Evolutionary conservation across 2,797 vertebrate genomes (phyloP), one percentile per base, ranked within the genome.

Genomic region (Pristis pectinata): DNA sequence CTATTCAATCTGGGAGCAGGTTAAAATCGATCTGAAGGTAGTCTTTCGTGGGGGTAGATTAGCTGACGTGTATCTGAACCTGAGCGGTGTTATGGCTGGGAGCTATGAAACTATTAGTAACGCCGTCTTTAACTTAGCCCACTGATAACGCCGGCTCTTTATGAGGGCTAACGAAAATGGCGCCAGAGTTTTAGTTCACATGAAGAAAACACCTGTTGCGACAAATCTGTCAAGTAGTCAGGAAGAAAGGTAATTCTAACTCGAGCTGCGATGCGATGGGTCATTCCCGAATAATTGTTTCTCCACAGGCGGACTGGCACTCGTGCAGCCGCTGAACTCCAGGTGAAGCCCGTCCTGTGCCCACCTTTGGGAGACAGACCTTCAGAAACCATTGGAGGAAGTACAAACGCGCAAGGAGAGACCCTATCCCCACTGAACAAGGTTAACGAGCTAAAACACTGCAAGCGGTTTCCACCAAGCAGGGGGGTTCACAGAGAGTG

Each of bases 111-210:
- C 95, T 95, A 30, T 22, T 92, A 24, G 0, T 87, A 95, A 94
- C 94, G 94, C 83, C 95, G 95, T 67, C 83, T 94, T 95, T 95
- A 77, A 79, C 95, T 91, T 56, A 1, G 80, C 85, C 94, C 74
- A 93, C 56, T 93, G 95, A 0, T 76, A 91, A 80, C 85, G 92
- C 67, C 0, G 5, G 53, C 61, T 59, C 61, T 95, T 8, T 3
- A 0, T 94, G 95, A 93, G 94, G 89, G 80, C 91, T 72, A 0
- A 10, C 64, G 64, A 30, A 17, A 15, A 19, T 0, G 91, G 94
- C 95, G 93, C 94, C 92, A 49, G n/a, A 94, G 24, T 85, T 85
- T 85, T 53, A 2, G 24, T 56, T 53, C 49, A 56, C 53, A 15
- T 11, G 22, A 44, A 56, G 53, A 53, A 53, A 19, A 85, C 53